Conservation (phyloP, 2,797 vertebrate species). For the Vireo griseus region DNA sequence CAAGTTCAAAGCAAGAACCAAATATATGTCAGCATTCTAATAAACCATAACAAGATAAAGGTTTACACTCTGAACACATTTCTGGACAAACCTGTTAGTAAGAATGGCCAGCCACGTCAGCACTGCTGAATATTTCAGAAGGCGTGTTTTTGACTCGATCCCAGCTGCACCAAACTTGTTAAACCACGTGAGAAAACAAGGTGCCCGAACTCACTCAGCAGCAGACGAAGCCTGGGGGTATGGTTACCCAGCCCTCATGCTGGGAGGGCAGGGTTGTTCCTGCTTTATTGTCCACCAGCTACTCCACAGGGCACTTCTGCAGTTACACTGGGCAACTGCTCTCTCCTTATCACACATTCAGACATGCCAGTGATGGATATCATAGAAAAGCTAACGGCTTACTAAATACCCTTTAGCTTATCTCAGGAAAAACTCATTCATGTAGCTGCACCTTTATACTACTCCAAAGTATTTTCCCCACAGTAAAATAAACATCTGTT, state of each 20-base stretch:
- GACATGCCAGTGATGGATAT: not conserved
- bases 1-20: not conserved
- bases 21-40: not conserved
- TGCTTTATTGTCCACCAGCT: not conserved
- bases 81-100: not conserved
- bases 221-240: not conserved
- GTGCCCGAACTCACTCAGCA: not conserved
- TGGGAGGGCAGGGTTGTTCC: not conserved
- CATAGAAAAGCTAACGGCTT: not conserved
- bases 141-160: not conserved
- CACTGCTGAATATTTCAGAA: not conserved
- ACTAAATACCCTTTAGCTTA: not conserved
- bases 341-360: not conserved
- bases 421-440: not conserved
- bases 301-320: not conserved
- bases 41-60: not conserved
- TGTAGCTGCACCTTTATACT: not conserved
- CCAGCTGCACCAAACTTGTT: not conserved
- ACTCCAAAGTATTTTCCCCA: not conserved
- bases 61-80: not conserved
- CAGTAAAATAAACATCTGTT: not conserved
- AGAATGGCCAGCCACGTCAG: not conserved
- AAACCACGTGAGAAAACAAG: not conserved
- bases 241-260: rapidly evolving
- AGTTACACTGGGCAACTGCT: not conserved